Conservation (phyloP, 2,888 invertebrate genomes). For the Scelioninae gen. 1 region DNA sequence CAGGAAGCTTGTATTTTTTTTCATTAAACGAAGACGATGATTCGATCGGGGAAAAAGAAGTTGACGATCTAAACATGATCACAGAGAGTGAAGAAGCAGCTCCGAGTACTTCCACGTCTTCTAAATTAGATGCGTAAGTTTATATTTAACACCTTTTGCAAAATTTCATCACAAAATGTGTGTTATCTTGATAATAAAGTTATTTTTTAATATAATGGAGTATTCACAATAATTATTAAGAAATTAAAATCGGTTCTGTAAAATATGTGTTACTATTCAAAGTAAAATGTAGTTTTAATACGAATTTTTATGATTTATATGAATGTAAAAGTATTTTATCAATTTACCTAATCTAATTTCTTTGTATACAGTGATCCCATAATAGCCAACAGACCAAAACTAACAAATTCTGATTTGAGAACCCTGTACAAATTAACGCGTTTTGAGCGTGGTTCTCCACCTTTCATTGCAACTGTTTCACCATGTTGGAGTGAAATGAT, state of each 20-base stretch:
- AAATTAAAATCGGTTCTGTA: too few species aligned
- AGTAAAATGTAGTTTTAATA: neutral
- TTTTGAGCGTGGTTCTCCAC: slow-evolving; percentile 90
- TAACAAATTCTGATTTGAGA: slow-evolving; percentile 87
- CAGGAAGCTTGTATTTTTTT: slow-evolving; percentile 93
- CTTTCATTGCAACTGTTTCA: slow-evolving; percentile 94
- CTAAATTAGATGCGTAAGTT: slow-evolving; percentile 77
- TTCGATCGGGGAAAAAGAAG: slow-evolving; percentile 89
- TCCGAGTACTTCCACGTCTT: slow-evolving; percentile 82
- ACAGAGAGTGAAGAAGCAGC: slow-evolving; percentile 76
- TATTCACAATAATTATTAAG: too few species aligned
- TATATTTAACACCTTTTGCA: too few species aligned
- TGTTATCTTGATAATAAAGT: too few species aligned
- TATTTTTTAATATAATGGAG: too few species aligned
- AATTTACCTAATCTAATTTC: neutral
- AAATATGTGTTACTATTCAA: too few species aligned
- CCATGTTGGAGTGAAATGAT: slow-evolving; percentile 97
- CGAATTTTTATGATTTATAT: neutral
- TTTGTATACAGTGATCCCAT: slow-evolving; percentile 78
- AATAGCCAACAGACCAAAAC: slow-evolving; percentile 86
- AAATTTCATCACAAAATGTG: too few species aligned
- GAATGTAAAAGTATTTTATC: neutral
- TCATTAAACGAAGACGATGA: slow-evolving; percentile 91
- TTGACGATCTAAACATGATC: slow-evolving; percentile 85
- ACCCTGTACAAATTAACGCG: slow-evolving; percentile 90